Conservation (phyloP, 1,140 invertebrate genomes). For the Anagrus nilaparvatae region DNA sequence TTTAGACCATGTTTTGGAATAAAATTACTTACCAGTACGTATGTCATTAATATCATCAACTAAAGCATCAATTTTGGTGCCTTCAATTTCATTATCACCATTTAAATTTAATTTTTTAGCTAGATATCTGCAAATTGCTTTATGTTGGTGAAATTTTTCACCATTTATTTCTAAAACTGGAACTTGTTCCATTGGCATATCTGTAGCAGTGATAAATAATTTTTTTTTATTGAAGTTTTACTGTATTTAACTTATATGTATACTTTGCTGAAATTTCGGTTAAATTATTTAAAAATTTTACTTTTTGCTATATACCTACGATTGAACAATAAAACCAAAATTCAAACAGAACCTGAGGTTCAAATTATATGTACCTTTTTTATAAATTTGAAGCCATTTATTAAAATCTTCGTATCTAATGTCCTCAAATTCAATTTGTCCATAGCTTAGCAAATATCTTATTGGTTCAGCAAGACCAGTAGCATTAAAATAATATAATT, state of each 20-base stretch:
- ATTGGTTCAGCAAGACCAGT: conserved; percentile 13
- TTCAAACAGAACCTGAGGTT: no score
- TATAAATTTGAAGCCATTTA: conserved; percentile 11
- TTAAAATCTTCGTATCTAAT: conserved; percentile 11
- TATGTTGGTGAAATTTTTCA: conserved; percentile 26
- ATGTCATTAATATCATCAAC: conserved; percentile 27
- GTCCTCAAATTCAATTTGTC: conserved; percentile 10
- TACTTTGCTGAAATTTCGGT: no score
- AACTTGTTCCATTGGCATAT: conserved; percentile 29
- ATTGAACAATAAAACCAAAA: no score
- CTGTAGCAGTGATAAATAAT: no score
- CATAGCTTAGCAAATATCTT: conserved; percentile 9
- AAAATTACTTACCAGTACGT: conserved; percentile 21
- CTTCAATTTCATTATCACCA: conserved; percentile 23
- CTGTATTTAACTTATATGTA: no score
- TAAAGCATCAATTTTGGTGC: conserved; percentile 22
- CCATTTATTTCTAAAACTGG: conserved; percentile 29
- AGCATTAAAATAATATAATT: conserved; percentile 16
- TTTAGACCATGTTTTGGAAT: no score
- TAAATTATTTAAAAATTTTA: no score
- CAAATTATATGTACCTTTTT: conserved; percentile 8
- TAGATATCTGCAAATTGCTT: conserved; percentile 29
- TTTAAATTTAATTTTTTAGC: conserved; percentile 26
- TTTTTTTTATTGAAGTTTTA: no score
- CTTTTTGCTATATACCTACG: no score